Conservation (phyloP, 2,888 invertebrate genomes). For the Andrena bucephala region DNA sequence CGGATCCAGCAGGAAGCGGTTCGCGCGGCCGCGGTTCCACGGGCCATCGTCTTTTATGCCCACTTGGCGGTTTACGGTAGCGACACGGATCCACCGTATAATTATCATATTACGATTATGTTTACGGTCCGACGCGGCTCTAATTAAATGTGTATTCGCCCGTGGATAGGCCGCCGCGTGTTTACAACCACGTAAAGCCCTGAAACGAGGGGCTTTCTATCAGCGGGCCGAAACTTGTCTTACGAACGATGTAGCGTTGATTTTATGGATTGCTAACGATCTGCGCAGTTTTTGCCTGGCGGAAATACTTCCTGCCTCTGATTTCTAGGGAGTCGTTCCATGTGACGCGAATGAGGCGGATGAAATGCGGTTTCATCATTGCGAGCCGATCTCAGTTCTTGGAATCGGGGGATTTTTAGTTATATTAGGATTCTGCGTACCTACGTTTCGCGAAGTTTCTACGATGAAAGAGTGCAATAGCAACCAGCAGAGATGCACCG, state of each 20-base stretch:
- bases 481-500: conserved; percentile 39
- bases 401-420: not conserved
- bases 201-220: conserved; percentile 41
- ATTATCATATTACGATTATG: conserved; percentile 81
- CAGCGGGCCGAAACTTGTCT: conserved; percentile 31
- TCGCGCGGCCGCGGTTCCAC: conserved; percentile 34
- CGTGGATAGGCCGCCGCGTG: conserved; percentile 57
- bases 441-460: not conserved
- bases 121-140: conserved; percentile 73
- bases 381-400: not conserved
- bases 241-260: conserved; percentile 43
- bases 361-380: not conserved
- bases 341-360: not conserved
- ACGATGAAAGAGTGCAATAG: not conserved
- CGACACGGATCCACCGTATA: conserved; percentile 63
- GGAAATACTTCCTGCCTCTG: conserved; percentile 17
- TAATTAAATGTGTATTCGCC: conserved; percentile 75
- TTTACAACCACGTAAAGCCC: conserved; percentile 64
- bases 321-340: conserved; percentile 2
- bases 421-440: not conserved
- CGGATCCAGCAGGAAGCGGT: conserved; percentile 34
- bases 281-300: conserved; percentile 24
- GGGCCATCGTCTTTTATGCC: conserved; percentile 51
- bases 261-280: conserved; percentile 50
- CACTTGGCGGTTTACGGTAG: conserved; percentile 51